Evolutionary conservation across 35 echinoderm and acorn worm genomes (phyloP), one percentile per base, ranked within the genome.

Genomic region (Holothuria glaberrima): DNA sequence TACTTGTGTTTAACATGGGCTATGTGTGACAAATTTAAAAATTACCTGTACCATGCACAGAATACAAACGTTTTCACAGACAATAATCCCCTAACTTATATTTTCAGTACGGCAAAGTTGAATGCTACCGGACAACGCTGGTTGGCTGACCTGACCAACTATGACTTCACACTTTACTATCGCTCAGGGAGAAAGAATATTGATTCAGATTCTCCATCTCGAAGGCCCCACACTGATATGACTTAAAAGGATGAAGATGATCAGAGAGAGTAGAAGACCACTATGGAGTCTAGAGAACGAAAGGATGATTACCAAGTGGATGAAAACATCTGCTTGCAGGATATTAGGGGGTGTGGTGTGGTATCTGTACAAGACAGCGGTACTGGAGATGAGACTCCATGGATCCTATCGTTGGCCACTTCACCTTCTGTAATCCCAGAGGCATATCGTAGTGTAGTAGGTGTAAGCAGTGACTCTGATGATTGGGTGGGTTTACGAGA

Each of bases 21-120:
- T 44, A 24, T 89, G 12, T 41, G 17, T 10, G 73, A 89, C 28
- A 80, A 88, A 48, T 92, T 92, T 26, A 45, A 27, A 17, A 45
- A 92, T 68, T 92, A 92, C 56, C 36, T n/a, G 16, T 86, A 86
- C 61, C 30, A 66, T 28, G 91, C 70, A 12, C 18, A 68, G 20
- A 46, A 21, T 29, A 61, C 71, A 10, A 86, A 57, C 9, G 93
- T 94, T 38, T 66, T 90, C 33, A 94, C 92, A 26, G 92, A 94
- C 45, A 94, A 94, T 48, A 94, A 94, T 38, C 92, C 92, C n/a
- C 50, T 50, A 29, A 94, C 92, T 6, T 94, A 86, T 86, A 67
- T 91, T 17, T 38, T 94, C 33, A 90, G 88, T 9, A 66, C 88
- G 32, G 88, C 79, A 66, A 94, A 91, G 52, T 41, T 88, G 28